phyloP scores from a whole-genome alignment of 2,888 invertebrate genomes.

The Scaptomyza flava region DNA sequence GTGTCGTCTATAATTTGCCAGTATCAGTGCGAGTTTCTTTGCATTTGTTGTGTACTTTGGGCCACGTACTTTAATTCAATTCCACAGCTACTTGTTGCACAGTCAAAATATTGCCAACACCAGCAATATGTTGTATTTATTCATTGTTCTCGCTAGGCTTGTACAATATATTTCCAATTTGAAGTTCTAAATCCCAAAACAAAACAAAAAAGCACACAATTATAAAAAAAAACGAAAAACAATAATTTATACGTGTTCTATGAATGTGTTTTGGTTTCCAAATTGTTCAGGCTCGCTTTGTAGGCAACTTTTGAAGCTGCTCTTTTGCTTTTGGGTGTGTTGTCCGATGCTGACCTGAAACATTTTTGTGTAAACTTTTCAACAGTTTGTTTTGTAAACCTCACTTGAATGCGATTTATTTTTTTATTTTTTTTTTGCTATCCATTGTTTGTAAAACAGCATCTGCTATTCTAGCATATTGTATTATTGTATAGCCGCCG shows the following conservation, averaged over 20 bases:
- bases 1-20: slow-evolving; percentile 41
- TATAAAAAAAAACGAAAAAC: slow-evolving; percentile 3
- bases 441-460: slow-evolving; percentile 36
- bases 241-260: not conserved
- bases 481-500: slow-evolving; percentile 29
- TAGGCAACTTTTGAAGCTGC: slow-evolving; percentile 60
- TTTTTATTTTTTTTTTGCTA: slow-evolving; percentile 34
- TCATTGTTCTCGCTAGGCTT: slow-evolving; percentile 42
- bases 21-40: slow-evolving; percentile 19
- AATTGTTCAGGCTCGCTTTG: slow-evolving; percentile 45
- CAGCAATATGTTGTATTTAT: slow-evolving; percentile 45
- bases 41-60: slow-evolving; percentile 19
- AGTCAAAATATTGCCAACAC: slow-evolving; percentile 48
- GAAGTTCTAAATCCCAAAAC: slow-evolving; percentile 62
- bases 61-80: slow-evolving; percentile 51
- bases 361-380: slow-evolving; percentile 65
- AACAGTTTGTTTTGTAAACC: slow-evolving; percentile 65
- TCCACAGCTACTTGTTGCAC: slow-evolving; percentile 56
- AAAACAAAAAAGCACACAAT: slow-evolving; percentile 40
- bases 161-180: slow-evolving; percentile 57
- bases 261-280: slow-evolving; percentile 23
- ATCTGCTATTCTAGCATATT: slow-evolving; percentile 33
- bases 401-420: slow-evolving; percentile 35
- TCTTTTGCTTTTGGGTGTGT: slow-evolving; percentile 35
- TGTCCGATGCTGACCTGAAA: slow-evolving; percentile 64